Conservation (phyloP, 2,797 vertebrate genomes). For the Takifugu rubripes region DNA sequence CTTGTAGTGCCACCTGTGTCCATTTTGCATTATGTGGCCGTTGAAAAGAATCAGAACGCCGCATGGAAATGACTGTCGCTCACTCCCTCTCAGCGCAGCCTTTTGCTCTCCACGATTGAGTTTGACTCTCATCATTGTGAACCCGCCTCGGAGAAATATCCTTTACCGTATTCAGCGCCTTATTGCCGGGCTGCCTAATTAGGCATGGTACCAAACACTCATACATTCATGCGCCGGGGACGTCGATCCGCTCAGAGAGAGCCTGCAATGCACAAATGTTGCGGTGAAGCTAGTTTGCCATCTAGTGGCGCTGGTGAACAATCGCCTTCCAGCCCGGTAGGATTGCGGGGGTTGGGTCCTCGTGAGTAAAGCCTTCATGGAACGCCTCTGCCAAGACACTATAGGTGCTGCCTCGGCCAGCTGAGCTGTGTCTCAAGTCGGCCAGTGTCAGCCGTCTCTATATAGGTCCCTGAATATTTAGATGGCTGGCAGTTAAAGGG, state of each 20-base stretch:
- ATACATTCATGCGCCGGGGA: constrained; percentile 72
- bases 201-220: constrained; percentile 73
- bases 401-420: constrained; percentile 66
- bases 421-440: constrained; percentile 68
- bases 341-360: constrained; percentile 49
- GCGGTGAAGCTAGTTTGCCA: constrained; percentile 76
- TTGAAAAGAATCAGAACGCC: constrained; percentile 48
- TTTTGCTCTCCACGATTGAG: constrained; percentile 43
- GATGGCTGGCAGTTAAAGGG: constrained; percentile 74
- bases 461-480: constrained; percentile 74
- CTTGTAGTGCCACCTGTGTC: constrained; percentile 61
- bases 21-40: constrained; percentile 49
- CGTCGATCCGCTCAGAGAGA: constrained; percentile 65
- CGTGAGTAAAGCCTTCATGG: constrained; percentile 65
- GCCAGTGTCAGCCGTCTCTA: constrained; percentile 72
- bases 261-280: constrained; percentile 46
- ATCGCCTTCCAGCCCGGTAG: constrained; percentile 9
- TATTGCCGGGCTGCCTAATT: constrained; percentile 74
- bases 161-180: constrained; percentile 63
- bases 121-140: constrained; percentile 45
- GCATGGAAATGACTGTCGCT: constrained; percentile 48
- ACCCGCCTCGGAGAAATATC: constrained; percentile 53
- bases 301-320: constrained; percentile 69
- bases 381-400: constrained; percentile 61
- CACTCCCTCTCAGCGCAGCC: constrained; percentile 31